Conservation (phyloP, 2,888 invertebrate species). For the Tetranychus truncatus region DNA sequence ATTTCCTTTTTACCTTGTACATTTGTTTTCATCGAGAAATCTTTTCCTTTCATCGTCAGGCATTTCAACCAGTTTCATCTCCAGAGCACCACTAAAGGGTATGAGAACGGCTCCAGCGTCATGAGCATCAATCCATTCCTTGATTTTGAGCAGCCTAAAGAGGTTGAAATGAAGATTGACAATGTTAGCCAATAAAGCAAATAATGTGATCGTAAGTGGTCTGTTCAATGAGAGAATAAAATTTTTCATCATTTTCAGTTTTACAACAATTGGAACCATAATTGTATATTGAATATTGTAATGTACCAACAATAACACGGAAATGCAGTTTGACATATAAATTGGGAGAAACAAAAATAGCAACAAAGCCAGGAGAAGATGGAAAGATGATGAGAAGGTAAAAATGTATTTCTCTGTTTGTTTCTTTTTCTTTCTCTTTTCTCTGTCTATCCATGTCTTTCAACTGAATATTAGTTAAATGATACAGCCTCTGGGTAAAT, state of each 20-base stretch:
- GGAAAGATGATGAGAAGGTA: neutral
- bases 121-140: constrained; percentile 94
- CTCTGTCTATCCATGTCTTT: constrained; percentile 5
- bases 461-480: neutral
- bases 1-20: constrained; percentile 47
- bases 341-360: neutral
- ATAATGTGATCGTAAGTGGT: neutral
- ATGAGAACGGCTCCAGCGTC: constrained; percentile 84
- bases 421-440: constrained; percentile 3
- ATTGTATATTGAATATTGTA: too few relatives aligned
- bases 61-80: constrained; percentile 67
- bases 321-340: neutral
- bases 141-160: constrained; percentile 72
- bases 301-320: neutral
- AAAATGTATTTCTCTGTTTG: constrained; percentile 3
- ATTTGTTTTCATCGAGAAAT: constrained; percentile 60
- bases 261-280: too few relatives aligned
- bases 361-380: neutral
- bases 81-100: constrained; percentile 85
- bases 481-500: neutral
- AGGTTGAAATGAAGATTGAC: constrained; percentile 11
- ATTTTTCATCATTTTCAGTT: too few relatives aligned
- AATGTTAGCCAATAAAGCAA: neutral
- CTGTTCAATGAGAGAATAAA: neutral
- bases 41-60: constrained; percentile 51